Evolutionary conservation across 2,113 vertebrate genomes (phyloP).

Genomic region (Atherinomorus stipes): DNA sequence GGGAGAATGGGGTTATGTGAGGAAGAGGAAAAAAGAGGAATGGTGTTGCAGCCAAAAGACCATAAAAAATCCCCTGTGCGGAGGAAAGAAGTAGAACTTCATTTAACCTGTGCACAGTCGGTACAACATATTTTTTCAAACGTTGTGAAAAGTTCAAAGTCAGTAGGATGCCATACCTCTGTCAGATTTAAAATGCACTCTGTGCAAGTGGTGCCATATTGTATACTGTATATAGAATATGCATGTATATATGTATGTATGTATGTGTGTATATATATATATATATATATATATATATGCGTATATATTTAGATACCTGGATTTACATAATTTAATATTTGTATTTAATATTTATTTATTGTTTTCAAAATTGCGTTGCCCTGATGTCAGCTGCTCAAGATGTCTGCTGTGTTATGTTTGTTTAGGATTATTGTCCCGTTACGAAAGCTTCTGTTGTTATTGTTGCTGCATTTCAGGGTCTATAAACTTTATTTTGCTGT

Average conservation of each 20-base stretch:
- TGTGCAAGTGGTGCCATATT: slow-evolving; percentile 36
- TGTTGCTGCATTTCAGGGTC: too few species aligned
- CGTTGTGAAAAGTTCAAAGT: slow-evolving; percentile 59
- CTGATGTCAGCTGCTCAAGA: too few species aligned
- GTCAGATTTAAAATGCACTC: slow-evolving; percentile 38
- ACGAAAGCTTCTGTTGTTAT: too few species aligned
- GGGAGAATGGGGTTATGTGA: slow-evolving; percentile 58
- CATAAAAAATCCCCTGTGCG: slow-evolving; percentile 62
- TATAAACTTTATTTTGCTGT: too few species aligned
- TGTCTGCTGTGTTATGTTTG: too few species aligned
- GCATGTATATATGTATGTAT: too few species aligned
- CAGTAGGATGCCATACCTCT: slow-evolving; percentile 32
- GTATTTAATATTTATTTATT: not conserved
- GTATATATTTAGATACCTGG: too few species aligned
- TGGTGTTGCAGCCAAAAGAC: slow-evolving; percentile 50
- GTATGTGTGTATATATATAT: too few species aligned
- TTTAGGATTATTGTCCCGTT: too few species aligned
- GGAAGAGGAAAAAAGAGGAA: slow-evolving; percentile 39
- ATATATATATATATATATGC: too few species aligned
- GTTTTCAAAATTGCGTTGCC: too few species aligned
- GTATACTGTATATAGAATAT: too few species aligned
- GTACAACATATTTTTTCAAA: slow-evolving; percentile 49
- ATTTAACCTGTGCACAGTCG: slow-evolving; percentile 53
- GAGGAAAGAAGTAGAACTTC: slow-evolving; percentile 52
- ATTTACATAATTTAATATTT: not conserved